phyloP scores from a whole-genome alignment of 2,113 vertebrate genomes.

The Nibea albiflora region DNA sequence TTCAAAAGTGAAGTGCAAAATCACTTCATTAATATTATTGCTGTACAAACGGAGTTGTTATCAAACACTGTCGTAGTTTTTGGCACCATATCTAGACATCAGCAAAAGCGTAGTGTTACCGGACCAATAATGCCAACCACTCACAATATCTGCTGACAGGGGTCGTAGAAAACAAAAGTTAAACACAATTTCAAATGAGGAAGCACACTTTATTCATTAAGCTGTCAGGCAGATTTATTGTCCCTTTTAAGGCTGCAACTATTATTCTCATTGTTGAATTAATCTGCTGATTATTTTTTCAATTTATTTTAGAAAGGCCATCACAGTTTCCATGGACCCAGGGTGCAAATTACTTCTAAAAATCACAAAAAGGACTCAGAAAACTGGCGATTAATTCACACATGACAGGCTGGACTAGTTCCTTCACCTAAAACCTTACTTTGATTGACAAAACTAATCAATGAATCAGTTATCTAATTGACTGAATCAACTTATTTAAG shows the following conservation, averaged over 20 bases:
- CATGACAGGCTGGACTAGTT: neutral
- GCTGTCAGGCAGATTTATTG: neutral
- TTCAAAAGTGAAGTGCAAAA: constrained; percentile 15
- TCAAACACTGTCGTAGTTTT: constrained; percentile 2
- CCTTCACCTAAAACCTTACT: neutral
- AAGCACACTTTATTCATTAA: constrained; percentile 4
- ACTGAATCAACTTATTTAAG: neutral
- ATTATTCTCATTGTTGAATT: neutral
- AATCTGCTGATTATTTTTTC: neutral
- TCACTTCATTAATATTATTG: constrained; percentile 22
- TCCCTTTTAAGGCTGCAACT: neutral
- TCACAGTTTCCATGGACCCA: neutral
- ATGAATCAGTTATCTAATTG: neutral
- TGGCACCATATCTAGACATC: neutral
- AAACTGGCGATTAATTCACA: neutral
- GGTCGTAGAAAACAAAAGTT: neutral
- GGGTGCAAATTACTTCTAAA: neutral
- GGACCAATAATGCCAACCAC: constrained; percentile 4
- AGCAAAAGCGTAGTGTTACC: constrained; percentile 35
- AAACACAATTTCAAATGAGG: constrained; percentile 12
- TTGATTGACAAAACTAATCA: neutral
- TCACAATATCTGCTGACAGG: constrained; percentile 10
- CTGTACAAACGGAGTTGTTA: neutral
- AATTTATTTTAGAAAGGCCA: neutral
- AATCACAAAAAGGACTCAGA: neutral